These are phyloP conservation scores for Catharus bicknelli DNA, from an alignment of 2,113 vertebrate species.

Conservation along the genomic window DNA sequence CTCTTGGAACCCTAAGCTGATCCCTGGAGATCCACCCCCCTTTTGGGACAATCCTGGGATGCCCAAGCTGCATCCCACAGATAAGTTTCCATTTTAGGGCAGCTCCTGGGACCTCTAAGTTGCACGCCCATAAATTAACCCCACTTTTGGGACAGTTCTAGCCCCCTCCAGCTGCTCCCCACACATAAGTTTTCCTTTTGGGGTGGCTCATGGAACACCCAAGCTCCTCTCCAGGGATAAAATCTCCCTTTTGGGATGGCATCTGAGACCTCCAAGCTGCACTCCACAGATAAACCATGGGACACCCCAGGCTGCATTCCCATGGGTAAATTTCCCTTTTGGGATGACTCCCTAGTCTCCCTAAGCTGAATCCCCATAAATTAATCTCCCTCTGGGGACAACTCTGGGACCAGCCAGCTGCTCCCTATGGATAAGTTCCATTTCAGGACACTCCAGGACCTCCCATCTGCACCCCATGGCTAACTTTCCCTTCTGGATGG, in stretches of 20 bases:
- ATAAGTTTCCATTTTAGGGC: background rate
- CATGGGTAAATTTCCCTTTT: background rate
- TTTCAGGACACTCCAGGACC: background rate
- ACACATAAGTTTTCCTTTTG: background rate
- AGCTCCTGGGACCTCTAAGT: background rate
- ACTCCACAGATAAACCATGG: background rate
- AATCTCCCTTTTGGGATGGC: background rate
- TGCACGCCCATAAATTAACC: no score
- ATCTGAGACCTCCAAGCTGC: background rate
- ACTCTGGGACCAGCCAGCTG: background rate
- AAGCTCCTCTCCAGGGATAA: background rate
- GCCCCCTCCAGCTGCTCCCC: background rate
- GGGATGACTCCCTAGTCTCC: background rate
- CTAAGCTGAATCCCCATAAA: background rate
- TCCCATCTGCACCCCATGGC: rapidly evolving
- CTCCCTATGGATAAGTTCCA: background rate
- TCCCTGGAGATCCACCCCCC: background rate
- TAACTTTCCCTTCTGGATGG: background rate
- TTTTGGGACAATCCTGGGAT: background rate
- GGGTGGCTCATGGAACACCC: background rate
- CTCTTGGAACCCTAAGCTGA: background rate
- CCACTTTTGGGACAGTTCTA: background rate
- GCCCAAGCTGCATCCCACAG: background rate
- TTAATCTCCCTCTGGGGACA: background rate
- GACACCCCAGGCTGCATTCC: background rate